Conservation (phyloP, 35 echinoderm and acorn worm genomes). For the Lytechinus pictus region DNA sequence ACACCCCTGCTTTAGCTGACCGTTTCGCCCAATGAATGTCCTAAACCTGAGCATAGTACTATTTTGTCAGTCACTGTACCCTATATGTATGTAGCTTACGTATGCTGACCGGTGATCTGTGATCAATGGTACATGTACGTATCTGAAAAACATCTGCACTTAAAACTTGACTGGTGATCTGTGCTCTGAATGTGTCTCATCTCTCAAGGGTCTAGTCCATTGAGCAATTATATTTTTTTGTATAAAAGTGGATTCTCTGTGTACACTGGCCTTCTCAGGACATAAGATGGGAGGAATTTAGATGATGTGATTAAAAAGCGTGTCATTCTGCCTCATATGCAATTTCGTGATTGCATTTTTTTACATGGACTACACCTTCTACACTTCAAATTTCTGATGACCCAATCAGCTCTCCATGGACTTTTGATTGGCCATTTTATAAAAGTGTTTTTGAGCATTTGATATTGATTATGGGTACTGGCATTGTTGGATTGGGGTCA, state of each 20-base stretch:
- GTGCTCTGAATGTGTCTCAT: neutral
- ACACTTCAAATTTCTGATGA: neutral
- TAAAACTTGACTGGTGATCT: neutral
- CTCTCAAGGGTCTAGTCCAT: neutral
- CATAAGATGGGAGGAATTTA: neutral
- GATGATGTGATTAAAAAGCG: neutral
- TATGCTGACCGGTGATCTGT: neutral
- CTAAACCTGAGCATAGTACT: neutral
- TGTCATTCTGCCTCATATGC: neutral
- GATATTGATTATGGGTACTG: neutral
- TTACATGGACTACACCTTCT: neutral
- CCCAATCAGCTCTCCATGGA: neutral
- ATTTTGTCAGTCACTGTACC: neutral
- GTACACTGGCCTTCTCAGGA: too few species aligned
- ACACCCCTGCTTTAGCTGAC: slow-evolving; percentile 42
- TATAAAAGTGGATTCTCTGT: neutral
- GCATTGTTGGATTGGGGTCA: neutral
- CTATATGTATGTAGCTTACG: neutral
- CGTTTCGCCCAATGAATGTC: neutral
- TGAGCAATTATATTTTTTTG: neutral
- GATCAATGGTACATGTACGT: neutral
- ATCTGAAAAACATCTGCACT: neutral
- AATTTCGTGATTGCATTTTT: neutral
- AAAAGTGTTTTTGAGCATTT: neutral
- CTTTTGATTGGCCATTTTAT: neutral